These are phyloP conservation scores for Pollimyrus isidori DNA, from an alignment of 2,113 vertebrate genomes.

Conservation along the genomic window DNA sequence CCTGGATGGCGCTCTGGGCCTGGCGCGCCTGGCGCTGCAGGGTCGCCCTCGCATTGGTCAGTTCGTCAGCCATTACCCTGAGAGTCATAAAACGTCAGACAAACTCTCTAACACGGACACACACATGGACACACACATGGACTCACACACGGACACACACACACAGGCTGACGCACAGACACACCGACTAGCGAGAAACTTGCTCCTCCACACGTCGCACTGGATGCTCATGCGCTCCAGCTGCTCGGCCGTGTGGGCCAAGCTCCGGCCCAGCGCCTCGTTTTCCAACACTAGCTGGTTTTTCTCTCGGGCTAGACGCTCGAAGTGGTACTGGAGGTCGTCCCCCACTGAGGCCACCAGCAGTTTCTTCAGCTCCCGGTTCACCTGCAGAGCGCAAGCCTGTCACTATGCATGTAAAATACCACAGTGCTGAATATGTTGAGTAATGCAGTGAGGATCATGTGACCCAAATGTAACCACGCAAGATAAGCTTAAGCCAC, in stretches of 20 bases:
- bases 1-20: slow-evolving; percentile 84
- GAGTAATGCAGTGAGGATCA: background rate
- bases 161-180: background rate
- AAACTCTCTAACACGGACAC: background rate
- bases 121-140: background rate
- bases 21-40: slow-evolving; percentile 84
- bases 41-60: slow-evolving; percentile 74
- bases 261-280: slow-evolving; percentile 68
- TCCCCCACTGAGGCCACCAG: slow-evolving; percentile 91
- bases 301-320: slow-evolving; percentile 84
- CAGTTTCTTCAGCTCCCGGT: slow-evolving; percentile 90
- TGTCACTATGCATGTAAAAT: background rate
- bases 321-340: slow-evolving; percentile 94
- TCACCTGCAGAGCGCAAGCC: slow-evolving; percentile 64
- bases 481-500: background rate
- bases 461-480: background rate
- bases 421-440: background rate
- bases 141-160: background rate
- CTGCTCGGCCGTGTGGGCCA: slow-evolving; percentile 78
- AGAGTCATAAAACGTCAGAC: background rate
- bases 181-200: slow-evolving; percentile 95
- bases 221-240: slow-evolving; percentile 93
- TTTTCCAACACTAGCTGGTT: slow-evolving; percentile 92
- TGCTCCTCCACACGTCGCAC: slow-evolving; percentile 97
- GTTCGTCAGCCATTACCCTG: slow-evolving; percentile 96